Base-by-base conservation (phyloP, 2,113 vertebrate genomes). In the Corythaeola cristata region DNA sequence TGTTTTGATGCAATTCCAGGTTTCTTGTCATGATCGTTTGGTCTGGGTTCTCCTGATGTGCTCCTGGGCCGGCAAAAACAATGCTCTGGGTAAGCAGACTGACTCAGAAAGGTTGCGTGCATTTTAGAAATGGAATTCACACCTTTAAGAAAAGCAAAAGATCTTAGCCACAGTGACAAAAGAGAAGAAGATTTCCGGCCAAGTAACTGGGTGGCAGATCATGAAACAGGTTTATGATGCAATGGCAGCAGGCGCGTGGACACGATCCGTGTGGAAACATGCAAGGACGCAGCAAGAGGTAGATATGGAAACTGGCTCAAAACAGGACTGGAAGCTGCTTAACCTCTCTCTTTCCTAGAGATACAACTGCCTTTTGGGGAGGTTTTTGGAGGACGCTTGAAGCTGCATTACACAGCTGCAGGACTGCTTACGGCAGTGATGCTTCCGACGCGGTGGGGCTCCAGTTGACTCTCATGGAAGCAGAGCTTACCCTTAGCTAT, bases 401-500 rank as follows among this genome's bases (percentile, higher is more conserved):
- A 64, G 22, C 21, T 22, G 12, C 14, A 4, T 18, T 6, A 3
- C 32, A 37, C 1, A 18, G 30, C 37, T 6, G 32, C 12, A 23
- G 32, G 9, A 11, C 23, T 32, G 28, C 11, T 39, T 10, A 3
- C 4, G 39, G 52, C 17, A 53, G 45, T 37, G 12, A 6, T 3
- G 32, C 26, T 59, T 28, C 58, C 39, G 7, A 30, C 8, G 2
- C 5, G 15, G 33, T 27, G 55, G 39, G 53, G 45, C 41, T 71
- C 1, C 1, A 47, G 18, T 0, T 59, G 45, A 9, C 47, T 4
- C 28, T 11, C 15, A 5, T 1, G 2, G 41, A 45, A 77, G 26
- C 32, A 28, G 44, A 45, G n/a, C 4, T 63, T 24, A 9, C 52
- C 72, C 33, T 30, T 4, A 9, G 56, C 18, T 44, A n/a, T 23